These are phyloP conservation scores for Congeria kusceri DNA, from an alignment of 2,888 invertebrate species.

Conservation along the genomic window DNA sequence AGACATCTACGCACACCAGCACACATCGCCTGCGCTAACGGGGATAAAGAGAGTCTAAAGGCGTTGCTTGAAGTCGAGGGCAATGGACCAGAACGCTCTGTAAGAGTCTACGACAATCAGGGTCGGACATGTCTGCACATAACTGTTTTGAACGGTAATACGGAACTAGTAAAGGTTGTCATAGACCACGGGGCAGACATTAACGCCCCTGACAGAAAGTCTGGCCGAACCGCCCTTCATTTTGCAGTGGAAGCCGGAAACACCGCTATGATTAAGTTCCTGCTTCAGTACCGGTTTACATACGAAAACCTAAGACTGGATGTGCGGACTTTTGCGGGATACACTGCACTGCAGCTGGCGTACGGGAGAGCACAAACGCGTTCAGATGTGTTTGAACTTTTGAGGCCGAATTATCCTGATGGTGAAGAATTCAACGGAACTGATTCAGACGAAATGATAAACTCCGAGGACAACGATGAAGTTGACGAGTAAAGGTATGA, in stretches of 20 bases:
- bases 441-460: too few relatives aligned
- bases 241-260: slow-evolving; percentile 6
- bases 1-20: slow-evolving; percentile 5
- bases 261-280: too few relatives aligned
- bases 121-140: slow-evolving; percentile 18
- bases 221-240: slow-evolving; percentile 13
- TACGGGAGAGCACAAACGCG: too few relatives aligned
- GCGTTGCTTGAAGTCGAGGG: background rate
- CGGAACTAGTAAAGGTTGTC: background rate
- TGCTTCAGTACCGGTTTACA: too few relatives aligned
- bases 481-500: too few relatives aligned
- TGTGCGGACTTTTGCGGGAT: too few relatives aligned
- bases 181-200: slow-evolving; percentile 14
- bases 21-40: slow-evolving; percentile 5
- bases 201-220: slow-evolving; percentile 16
- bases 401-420: too few relatives aligned
- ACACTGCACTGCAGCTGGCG: too few relatives aligned
- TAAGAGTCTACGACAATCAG: background rate
- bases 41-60: background rate
- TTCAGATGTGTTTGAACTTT: too few relatives aligned
- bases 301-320: too few relatives aligned
- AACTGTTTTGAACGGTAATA: slow-evolving; percentile 4
- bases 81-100: background rate
- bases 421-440: too few relatives aligned
- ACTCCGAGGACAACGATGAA: too few relatives aligned